Evolutionary conservation across 2,113 vertebrate genomes (phyloP).

Genomic region (Podiceps cristatus): DNA sequence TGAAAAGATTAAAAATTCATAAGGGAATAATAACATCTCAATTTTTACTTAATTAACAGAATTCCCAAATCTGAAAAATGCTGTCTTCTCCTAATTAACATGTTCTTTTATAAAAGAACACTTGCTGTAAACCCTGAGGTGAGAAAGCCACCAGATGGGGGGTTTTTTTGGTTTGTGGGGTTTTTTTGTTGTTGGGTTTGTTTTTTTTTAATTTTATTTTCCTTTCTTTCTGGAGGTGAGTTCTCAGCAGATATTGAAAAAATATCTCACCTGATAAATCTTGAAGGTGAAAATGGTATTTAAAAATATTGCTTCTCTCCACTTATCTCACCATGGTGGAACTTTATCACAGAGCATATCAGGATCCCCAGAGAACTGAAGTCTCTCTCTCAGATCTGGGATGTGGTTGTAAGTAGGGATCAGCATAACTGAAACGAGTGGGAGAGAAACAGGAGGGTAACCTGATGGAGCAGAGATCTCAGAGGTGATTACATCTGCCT

Average conservation of each 20-base stretch:
- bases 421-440: not conserved
- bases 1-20: not conserved
- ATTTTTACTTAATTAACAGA: conserved; percentile 17
- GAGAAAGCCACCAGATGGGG: not conserved
- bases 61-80: conserved; percentile 14
- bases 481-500: not conserved
- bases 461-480: not conserved
- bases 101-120: not conserved
- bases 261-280: not conserved
- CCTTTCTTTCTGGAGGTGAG: not conserved
- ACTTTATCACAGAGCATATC: not conserved
- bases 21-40: not conserved
- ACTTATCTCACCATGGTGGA: rapidly evolving
- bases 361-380: not conserved
- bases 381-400: not conserved
- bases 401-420: not conserved
- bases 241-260: not conserved
- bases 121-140: not conserved
- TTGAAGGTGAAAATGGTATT: not conserved
- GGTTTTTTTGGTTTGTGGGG: not conserved
- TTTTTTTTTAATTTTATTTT: not conserved
- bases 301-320: not conserved
- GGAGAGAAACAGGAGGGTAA: not conserved
- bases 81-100: not conserved
- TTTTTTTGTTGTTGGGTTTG: no score